Percentiles rank a stretch among this genome's conserved stretches.
phyloP scores from a whole-genome alignment of 2,797 vertebrate genomes.

The Sphenopsis melanotis region DNA sequence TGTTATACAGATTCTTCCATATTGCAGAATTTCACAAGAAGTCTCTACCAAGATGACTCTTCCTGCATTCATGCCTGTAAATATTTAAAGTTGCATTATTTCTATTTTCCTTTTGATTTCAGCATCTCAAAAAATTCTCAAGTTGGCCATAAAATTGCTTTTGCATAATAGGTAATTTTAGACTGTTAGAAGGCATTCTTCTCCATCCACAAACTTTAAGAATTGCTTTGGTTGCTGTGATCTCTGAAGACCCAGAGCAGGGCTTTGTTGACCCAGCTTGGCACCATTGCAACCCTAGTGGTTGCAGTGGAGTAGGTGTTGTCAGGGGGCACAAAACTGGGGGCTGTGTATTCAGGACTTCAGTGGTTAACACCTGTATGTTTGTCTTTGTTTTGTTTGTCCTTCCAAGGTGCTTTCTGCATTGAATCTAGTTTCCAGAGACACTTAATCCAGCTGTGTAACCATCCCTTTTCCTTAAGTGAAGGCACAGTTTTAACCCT shows the following conservation, averaged over 20 bases:
- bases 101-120: not conserved
- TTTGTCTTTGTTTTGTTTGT: not conserved
- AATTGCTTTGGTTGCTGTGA: not conserved
- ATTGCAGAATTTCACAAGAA: not conserved
- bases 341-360: not conserved
- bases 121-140: not conserved
- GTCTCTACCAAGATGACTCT: not conserved
- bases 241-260: not conserved
- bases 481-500: not conserved
- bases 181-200: not conserved
- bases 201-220: not conserved
- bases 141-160: not conserved
- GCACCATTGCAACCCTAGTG: not conserved
- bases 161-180: not conserved
- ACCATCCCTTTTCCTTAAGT: not conserved
- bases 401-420: not conserved
- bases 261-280: not conserved
- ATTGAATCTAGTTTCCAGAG: not conserved
- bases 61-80: not conserved
- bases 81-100: not conserved
- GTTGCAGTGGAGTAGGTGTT: not conserved
- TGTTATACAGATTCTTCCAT: not conserved
- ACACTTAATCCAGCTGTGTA: not conserved
- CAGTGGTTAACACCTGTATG: fast-evolving
- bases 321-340: not conserved